Base-by-base conservation (phyloP, 1,140 invertebrate genomes). In the Drosophila kepulauana region DNA sequence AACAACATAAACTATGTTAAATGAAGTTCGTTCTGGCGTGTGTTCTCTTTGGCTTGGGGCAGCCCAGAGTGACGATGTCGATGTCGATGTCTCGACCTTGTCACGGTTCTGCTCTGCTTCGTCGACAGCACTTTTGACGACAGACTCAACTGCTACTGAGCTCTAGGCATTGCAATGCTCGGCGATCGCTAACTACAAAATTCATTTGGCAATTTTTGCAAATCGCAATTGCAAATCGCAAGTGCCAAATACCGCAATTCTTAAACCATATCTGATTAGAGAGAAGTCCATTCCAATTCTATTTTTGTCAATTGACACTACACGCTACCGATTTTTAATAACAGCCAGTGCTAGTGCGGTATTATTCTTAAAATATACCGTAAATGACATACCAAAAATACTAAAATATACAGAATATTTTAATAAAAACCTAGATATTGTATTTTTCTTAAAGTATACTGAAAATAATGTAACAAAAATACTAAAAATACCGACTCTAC, bases 51-150 rank as follows among this genome's bases (percentile, higher is more conserved):
- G 20, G 20, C 20, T 52, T 38, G 54, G 35, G 43, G 61, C 41
- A 41, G 38, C 68, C 38, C 41, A 45, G 28, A 5, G 45, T 13
- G 54, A n/a, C 45, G 30, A 61, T 13, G 48, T 10, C 38, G 35
- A 49, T 59, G 48, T 13, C 35, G 11, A 61, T 71, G 51, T 45
- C 65, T 28, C 74, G 74, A 73, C 84, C 84, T 87, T 87, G 84
- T 52, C 52, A 64, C 57, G 54, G 84, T 67, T 82, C 66, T 75
- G 84, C 84, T 87, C 84, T 87, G 84, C 85, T 87, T 87, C 64
- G 20, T 4, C 65, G 41, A 51, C 46, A 58, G 15, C 43, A 10
- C 35, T 38, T 77, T 88, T 87, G 82, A 87, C 82, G 74, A 87
- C 82, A 65, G 56, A 59, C 78, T 45, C 52, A 58, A 38, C 25